Evolutionary conservation across 2,797 vertebrate species (phyloP).

Genomic region (Rhyacichthys aspro): DNA sequence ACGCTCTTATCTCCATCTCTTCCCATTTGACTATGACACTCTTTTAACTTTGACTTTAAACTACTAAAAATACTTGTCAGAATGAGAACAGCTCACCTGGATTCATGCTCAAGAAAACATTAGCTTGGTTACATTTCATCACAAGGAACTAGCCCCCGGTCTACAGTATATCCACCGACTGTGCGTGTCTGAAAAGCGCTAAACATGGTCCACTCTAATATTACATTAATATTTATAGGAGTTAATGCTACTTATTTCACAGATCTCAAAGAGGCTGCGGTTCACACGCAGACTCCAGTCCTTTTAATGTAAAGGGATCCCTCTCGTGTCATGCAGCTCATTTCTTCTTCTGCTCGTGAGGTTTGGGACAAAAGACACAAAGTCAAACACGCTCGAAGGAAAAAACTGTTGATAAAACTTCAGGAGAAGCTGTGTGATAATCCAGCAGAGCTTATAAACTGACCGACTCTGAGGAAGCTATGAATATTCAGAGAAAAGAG

Average conservation of each 20-base stretch:
- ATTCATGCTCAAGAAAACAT: background rate
- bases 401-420: background rate
- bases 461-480: background rate
- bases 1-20: background rate
- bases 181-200: conserved; percentile 9
- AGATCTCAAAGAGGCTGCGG: conserved; percentile 2
- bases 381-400: background rate
- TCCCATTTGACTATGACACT: conserved; percentile 2
- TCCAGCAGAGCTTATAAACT: background rate
- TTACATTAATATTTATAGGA: conserved; percentile 40
- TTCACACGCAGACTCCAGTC: background rate
- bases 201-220: conserved; percentile 14
- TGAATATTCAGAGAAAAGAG: conserved; percentile 4
- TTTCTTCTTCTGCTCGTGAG: background rate
- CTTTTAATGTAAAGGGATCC: background rate
- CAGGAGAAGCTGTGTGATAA: background rate
- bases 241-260: conserved; percentile 28
- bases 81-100: no score
- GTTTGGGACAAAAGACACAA: background rate
- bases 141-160: background rate
- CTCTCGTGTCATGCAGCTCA: background rate
- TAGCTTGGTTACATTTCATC: background rate
- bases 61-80: background rate
- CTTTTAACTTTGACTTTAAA: background rate
- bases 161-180: background rate